phyloP scores from a whole-genome alignment of 2,797 vertebrate species.

The Rhinophrynus dorsalis region DNA sequence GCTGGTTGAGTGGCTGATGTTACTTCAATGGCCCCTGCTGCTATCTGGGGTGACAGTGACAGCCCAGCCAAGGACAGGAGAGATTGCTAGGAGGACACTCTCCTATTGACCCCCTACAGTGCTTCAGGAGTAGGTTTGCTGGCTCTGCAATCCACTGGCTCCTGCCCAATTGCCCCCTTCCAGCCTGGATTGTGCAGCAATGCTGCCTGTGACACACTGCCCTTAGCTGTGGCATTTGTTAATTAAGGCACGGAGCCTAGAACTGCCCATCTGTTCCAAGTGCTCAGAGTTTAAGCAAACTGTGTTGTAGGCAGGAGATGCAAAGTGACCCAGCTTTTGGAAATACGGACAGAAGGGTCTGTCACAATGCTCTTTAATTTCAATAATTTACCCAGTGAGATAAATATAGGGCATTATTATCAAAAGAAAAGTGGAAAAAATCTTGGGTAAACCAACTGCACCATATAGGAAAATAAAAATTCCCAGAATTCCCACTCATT shows the following conservation, averaged over 20 bases:
- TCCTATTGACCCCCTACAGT: conserved; percentile 7
- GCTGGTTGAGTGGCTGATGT: conserved; percentile 34
- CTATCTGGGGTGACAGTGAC: conserved; percentile 27
- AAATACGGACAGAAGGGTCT: not conserved
- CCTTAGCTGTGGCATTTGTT: conserved; percentile 53
- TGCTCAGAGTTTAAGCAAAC: conserved; percentile 30
- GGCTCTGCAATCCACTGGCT: conserved; percentile 13
- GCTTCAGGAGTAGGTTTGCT: conserved; percentile 47
- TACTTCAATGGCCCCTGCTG: conserved; percentile 5
- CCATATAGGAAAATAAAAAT: no score
- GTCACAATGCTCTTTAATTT: no score
- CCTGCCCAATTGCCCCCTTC: conserved; percentile 69
- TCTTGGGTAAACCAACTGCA: no score
- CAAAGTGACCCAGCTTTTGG: not conserved
- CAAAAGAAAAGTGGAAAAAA: no score
- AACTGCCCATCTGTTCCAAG: conserved; percentile 61
- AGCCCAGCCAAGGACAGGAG: conserved; percentile 39
- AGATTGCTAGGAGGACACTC: conserved; percentile 47
- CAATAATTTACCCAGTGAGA: no score
- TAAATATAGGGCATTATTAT: no score
- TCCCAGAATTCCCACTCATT: no score
- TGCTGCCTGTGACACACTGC: conserved; percentile 34
- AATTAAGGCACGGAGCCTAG: conserved; percentile 59
- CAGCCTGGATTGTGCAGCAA: conserved; percentile 29
- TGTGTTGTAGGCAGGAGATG: conserved; percentile 9